phyloP scores from a whole-genome alignment of 1,140 invertebrate species.

The Aphelenchoides avenae region DNA sequence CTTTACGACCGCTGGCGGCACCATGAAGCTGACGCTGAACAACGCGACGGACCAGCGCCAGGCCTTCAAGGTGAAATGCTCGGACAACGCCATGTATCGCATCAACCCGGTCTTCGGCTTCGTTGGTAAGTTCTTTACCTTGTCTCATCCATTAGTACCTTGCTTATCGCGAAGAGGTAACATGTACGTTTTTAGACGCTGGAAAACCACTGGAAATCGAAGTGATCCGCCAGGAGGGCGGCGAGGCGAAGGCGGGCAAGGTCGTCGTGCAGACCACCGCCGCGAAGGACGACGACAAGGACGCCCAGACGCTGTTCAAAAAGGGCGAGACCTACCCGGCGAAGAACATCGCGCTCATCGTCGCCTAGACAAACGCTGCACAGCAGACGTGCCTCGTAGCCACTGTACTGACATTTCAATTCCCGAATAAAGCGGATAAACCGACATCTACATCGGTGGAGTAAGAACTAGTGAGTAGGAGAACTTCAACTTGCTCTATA shows the following conservation, averaged over 20 bases:
- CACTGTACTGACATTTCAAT: too few species aligned
- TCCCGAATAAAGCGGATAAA: too few species aligned
- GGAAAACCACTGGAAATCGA: slow-evolving; percentile 19
- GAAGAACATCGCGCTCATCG: too few species aligned
- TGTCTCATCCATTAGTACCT: background rate
- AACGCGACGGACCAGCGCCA: slow-evolving; percentile 26
- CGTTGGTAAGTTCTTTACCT: slow-evolving; percentile 5
- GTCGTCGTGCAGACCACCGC: slow-evolving; percentile 25
- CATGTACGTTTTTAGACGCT: slow-evolving; percentile 23
- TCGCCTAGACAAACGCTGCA: too few species aligned
- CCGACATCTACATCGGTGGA: too few species aligned
- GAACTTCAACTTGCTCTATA: too few species aligned
- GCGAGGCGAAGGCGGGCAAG: slow-evolving; percentile 23
- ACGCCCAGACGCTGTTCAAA: slow-evolving; percentile 26
- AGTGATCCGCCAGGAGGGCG: slow-evolving; percentile 23
- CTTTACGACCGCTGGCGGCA: slow-evolving; percentile 17
- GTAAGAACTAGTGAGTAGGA: too few species aligned
- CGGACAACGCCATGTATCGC: slow-evolving; percentile 43
- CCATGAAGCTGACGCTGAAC: slow-evolving; percentile 28
- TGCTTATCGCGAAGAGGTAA: slow-evolving; percentile 10
- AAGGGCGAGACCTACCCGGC: slow-evolving; percentile 19
- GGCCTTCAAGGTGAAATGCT: slow-evolving; percentile 47
- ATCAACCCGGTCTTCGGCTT: slow-evolving; percentile 34
- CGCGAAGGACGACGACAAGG: slow-evolving; percentile 27
- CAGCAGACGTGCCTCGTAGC: too few species aligned